A percentile compares a stretch with the other conserved stretches of the same genome.
phyloP scores from a whole-genome alignment of 2,888 invertebrate genomes.

The Galerucella nymphaeae region DNA sequence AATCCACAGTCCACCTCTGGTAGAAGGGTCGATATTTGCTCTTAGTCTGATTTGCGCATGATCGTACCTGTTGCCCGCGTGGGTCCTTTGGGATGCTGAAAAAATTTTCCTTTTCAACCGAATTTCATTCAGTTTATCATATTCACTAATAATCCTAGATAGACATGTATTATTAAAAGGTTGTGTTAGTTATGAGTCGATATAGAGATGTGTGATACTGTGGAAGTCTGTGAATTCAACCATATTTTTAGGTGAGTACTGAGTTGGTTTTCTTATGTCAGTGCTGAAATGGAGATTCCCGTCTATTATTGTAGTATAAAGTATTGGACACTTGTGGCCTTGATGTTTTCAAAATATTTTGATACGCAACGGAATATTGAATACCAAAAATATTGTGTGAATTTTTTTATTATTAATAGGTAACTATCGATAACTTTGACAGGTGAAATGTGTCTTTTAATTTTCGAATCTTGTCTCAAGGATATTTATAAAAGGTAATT shows the following conservation, averaged over 20 bases:
- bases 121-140: slow-evolving; percentile 17
- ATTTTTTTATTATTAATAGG: too few species aligned
- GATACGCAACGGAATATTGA: neutral
- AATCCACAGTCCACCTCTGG: slow-evolving; percentile 15
- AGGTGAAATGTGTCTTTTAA: too few species aligned
- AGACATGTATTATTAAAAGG: neutral
- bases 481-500: too few species aligned
- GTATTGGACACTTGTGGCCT: neutral
- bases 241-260: slow-evolving; percentile 18
- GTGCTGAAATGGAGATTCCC: neutral
- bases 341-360: neutral
- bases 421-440: too few species aligned
- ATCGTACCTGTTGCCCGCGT: slow-evolving; percentile 57
- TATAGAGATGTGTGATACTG: slow-evolving; percentile 23
- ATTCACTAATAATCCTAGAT: slow-evolving; percentile 4
- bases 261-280: too few species aligned
- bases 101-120: slow-evolving; percentile 35
- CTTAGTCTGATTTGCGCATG: slow-evolving; percentile 49
- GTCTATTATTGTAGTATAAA: neutral
- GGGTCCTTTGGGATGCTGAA: slow-evolving; percentile 45
- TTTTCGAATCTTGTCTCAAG: too few species aligned
- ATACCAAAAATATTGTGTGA: too few species aligned
- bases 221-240: slow-evolving; percentile 1
- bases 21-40: slow-evolving; percentile 25
- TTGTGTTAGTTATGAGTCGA: slow-evolving; percentile 19